These are phyloP conservation scores for Liparis tanakae DNA, from an alignment of 2,797 vertebrate genomes.

Conservation along the genomic window DNA sequence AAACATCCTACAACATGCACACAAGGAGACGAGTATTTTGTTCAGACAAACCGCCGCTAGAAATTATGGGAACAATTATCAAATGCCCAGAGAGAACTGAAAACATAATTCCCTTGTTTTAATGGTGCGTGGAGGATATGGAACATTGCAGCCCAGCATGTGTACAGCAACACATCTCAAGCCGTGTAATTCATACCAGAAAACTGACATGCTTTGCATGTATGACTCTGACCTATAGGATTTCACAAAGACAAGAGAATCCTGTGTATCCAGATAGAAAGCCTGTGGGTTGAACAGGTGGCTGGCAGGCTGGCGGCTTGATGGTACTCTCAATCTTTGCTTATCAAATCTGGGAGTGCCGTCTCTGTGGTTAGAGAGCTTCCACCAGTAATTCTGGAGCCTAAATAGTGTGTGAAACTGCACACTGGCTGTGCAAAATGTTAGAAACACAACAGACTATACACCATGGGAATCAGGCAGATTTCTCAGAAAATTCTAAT, in stretches of 20 bases:
- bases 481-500: too few species aligned
- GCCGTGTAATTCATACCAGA: constrained; percentile 67
- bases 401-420: constrained; percentile 16
- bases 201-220: constrained; percentile 58
- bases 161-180: constrained; percentile 48
- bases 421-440: constrained; percentile 5
- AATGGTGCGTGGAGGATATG: constrained; percentile 69
- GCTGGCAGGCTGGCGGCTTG: constrained; percentile 49
- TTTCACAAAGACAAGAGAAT: constrained; percentile 71
- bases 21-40: constrained; percentile 15
- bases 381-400: constrained; percentile 23
- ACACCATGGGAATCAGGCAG: not conserved
- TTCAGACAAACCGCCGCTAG: constrained; percentile 16
- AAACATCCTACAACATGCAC: constrained; percentile 39
- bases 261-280: constrained; percentile 53
- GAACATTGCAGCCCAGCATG: constrained; percentile 56
- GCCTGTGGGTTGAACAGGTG: constrained; percentile 67
- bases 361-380: constrained; percentile 52
- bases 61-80: constrained; percentile 63
- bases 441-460: not conserved
- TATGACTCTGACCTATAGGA: constrained; percentile 64
- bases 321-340: constrained; percentile 64
- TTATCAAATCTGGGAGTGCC: constrained; percentile 72
- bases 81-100: constrained; percentile 49
- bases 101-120: constrained; percentile 68